Conservation (phyloP, 2,797 vertebrate genomes). For the Crocidura indochinensis region DNA sequence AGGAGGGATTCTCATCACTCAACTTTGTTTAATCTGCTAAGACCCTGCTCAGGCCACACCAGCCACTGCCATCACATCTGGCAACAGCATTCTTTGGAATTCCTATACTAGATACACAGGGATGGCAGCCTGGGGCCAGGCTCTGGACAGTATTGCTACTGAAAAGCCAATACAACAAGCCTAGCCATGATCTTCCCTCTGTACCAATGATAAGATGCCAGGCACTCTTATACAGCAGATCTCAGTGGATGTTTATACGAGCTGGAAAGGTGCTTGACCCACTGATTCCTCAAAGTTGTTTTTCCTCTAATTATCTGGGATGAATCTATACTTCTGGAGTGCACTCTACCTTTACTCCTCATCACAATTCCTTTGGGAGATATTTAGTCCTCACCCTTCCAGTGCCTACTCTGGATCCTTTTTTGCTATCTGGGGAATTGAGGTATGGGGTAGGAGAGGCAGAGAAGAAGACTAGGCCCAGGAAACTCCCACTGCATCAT, state of each 20-base stretch:
- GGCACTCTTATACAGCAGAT: no score
- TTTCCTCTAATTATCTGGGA: background rate
- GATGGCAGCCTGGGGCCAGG: background rate
- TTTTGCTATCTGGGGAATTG: background rate
- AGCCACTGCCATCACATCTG: background rate
- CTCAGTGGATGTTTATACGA: background rate
- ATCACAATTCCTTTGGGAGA: no score
- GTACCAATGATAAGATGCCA: background rate
- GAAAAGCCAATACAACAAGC: background rate
- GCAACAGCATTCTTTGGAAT: background rate
- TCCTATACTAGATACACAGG: background rate
- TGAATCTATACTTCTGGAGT: background rate
- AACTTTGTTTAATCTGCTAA: no score
- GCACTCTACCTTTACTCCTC: no score
- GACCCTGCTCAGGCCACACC: background rate
- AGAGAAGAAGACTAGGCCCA: accelerated
- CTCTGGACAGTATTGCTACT: background rate
- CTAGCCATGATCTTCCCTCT: background rate
- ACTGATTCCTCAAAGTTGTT: background rate
- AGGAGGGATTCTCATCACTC: no score
- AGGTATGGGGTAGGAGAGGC: accelerated
- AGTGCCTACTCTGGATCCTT: background rate
- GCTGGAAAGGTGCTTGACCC: no score
- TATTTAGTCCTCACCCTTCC: background rate
- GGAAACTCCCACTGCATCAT: background rate